Evolutionary conservation across 2,113 vertebrate genomes (phyloP), one percentile per base, ranked within the genome.

Genomic region (Ictalurus punctatus): DNA sequence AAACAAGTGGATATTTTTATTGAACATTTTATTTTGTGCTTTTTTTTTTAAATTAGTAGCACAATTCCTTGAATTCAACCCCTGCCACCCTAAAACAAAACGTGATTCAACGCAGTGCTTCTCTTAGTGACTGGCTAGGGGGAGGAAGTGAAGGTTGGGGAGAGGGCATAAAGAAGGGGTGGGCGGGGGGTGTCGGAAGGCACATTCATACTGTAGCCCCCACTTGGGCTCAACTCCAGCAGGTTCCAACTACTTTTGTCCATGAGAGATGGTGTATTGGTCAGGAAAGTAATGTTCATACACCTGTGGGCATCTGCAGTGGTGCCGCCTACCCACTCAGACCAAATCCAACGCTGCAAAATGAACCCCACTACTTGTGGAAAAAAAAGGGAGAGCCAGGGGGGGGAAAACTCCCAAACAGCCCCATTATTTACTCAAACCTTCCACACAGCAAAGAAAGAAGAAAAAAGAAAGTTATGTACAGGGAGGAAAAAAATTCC

Each of bases 401-500:
- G 19, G 34, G 27, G 8, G 1, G n/a, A 23, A 10, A 82, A 61
- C 44, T 86, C 67, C 84, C 78, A 48, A 78, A 37, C 86, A 86
- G 48, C 80, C 85, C 83, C 9, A 84, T 44, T 65, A 58, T 86
- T 30, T 83, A 90, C 90, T 90, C 87, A 73, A 90, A 92, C 86
- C 89, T 92, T 93, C 89, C 91, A 92, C 90, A 93, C 90, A 88
- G 89, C 85, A 91, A 93, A 83, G 80, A 86, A 54, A 56, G 21
- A 80, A 86, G 93, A 78, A 91, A 86, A 89, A 85, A 58, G 61
- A 93, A 87, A 91, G 88, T 86, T 96, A 95, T 96, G 93, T 95
- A 96, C 95, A 96, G 88, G 91, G 91, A 59, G 90, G 86, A 89
- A 94, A 91, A 94, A 88, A 92, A 92, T 92, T 95, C 93, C 93